Evolutionary conservation across 1,140 invertebrate species (phyloP).

Genomic region (honey bee (Apis mellifera)): DNA sequence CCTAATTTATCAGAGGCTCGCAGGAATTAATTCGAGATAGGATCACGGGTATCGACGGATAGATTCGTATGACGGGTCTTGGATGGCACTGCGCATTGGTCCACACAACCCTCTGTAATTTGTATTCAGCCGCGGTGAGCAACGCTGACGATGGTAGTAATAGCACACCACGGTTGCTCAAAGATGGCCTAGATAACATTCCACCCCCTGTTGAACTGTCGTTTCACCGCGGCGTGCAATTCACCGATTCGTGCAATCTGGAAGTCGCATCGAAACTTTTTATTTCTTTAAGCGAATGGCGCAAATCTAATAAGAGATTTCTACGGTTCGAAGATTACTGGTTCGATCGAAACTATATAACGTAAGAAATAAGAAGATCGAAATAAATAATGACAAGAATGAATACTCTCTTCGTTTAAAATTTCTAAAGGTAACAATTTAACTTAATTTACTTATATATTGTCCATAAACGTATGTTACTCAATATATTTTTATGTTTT

Average conservation of each 20-base stretch:
- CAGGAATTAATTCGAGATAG: slow-evolving; percentile 62
- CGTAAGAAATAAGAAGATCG: too few relatives aligned
- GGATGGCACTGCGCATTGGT: slow-evolving; percentile 20
- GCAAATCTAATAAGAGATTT: slow-evolving; percentile 21
- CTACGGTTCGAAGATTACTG: too few relatives aligned
- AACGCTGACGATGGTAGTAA: slow-evolving; percentile 26
- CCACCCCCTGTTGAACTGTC: background rate
- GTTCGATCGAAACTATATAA: too few relatives aligned
- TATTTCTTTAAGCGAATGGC: background rate
- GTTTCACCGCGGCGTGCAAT: slow-evolving; percentile 27
- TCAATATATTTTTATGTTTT: too few relatives aligned
- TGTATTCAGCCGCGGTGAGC: slow-evolving; percentile 26
- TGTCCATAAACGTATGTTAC: too few relatives aligned
- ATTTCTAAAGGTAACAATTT: too few relatives aligned
- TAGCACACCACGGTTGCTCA: background rate
- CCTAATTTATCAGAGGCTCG: slow-evolving; percentile 53
- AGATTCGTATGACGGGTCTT: slow-evolving; percentile 55
- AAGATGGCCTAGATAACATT: slow-evolving; percentile 40
- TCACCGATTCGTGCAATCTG: slow-evolving; percentile 35
- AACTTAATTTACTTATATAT: too few relatives aligned
- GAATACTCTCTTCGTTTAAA: too few relatives aligned
- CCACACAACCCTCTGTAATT: slow-evolving; percentile 37
- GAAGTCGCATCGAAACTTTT: slow-evolving; percentile 22
- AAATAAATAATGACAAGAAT: too few relatives aligned
- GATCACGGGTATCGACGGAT: slow-evolving; percentile 59